These are phyloP conservation scores for Xerus rutilus DNA, from an alignment of 2,797 vertebrate genomes.

Conservation along the genomic window DNA sequence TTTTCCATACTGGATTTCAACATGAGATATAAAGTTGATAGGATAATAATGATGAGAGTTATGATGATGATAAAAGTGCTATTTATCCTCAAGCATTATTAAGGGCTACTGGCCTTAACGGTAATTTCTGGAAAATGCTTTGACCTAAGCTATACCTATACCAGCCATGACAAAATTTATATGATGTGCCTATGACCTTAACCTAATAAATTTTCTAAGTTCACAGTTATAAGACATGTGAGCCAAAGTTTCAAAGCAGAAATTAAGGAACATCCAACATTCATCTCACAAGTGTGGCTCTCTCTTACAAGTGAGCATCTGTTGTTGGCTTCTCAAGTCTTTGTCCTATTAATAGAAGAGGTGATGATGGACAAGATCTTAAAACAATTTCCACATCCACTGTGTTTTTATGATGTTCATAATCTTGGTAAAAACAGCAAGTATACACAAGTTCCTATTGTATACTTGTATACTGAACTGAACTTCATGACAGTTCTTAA, in stretches of 20 bases:
- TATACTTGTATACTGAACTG: neutral
- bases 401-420: conserved; percentile 48
- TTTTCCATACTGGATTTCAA: conserved; percentile 16
- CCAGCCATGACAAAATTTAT: conserved; percentile 28
- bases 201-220: conserved; percentile 60
- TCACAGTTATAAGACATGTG: conserved; percentile 23
- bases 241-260: conserved; percentile 66
- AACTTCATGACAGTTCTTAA: conserved; percentile 32
- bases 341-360: conserved; percentile 71
- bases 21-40: neutral
- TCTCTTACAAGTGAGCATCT: conserved; percentile 65
- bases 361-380: conserved; percentile 40
- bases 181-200: conserved; percentile 41
- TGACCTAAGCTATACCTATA: conserved; percentile 37
- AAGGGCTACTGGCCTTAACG: neutral
- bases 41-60: neutral
- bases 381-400: conserved; percentile 53
- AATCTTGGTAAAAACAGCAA: conserved; percentile 45
- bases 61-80: neutral
- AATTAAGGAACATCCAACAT: conserved; percentile 44
- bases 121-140: conserved; percentile 50
- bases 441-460: conserved; percentile 9
- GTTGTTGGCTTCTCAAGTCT: conserved; percentile 71
- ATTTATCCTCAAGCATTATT: conserved; percentile 10
- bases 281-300: conserved; percentile 31